Evolutionary conservation across 2,797 vertebrate genomes (phyloP).

Genomic region (Podarcis siculus): DNA sequence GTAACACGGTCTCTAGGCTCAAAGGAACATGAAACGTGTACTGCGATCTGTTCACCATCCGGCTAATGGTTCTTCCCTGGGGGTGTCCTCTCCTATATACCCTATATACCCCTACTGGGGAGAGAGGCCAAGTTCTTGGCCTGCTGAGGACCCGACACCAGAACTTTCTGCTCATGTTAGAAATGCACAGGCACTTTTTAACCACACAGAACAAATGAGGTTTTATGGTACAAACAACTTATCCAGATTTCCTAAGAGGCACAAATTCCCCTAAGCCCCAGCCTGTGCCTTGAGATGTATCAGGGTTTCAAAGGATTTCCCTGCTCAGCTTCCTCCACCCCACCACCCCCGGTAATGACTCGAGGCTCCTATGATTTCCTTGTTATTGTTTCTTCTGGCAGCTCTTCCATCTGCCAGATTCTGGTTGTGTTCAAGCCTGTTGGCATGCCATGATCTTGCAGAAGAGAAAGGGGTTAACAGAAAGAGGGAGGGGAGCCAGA

Average conservation of each 20-base stretch:
- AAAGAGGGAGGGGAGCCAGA: neutral
- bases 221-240: neutral
- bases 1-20: neutral
- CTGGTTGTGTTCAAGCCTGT: neutral
- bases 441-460: too few relatives aligned
- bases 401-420: neutral
- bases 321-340: neutral
- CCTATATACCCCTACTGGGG: neutral
- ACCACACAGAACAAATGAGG: neutral
- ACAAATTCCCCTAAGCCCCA: neutral
- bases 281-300: neutral
- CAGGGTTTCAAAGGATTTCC: neutral
- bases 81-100: neutral
- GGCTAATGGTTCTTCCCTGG: too few relatives aligned
- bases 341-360: neutral
- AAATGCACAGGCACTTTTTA: neutral
- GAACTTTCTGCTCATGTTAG: neutral
- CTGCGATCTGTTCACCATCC: too few relatives aligned
- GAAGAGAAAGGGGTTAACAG: conserved; percentile 30
- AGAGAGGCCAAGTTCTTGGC: too few relatives aligned
- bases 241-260: neutral
- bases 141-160: neutral
- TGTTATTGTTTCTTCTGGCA: neutral
- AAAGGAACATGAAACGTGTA: neutral
- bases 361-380: neutral